Evolutionary conservation across 2,113 vertebrate species (phyloP).

Genomic region (Castor canadensis): DNA sequence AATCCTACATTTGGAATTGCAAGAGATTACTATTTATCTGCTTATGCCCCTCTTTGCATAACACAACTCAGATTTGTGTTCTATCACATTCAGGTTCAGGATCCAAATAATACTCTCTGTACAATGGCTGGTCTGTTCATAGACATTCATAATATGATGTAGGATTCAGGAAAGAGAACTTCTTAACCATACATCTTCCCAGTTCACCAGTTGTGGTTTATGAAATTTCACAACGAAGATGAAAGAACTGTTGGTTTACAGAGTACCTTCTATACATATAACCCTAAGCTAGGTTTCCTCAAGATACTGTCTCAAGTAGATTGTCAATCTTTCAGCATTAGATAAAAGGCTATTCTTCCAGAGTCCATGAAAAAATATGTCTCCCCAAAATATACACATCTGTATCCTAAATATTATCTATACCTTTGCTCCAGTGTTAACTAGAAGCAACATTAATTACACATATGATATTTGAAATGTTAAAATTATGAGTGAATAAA

Average conservation of each 20-base stretch:
- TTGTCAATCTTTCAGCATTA: neutral
- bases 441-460: neutral
- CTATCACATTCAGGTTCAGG: neutral
- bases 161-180: neutral
- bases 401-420: neutral
- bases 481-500: neutral
- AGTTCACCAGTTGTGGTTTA: neutral
- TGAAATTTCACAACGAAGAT: neutral
- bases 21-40: neutral
- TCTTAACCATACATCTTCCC: neutral
- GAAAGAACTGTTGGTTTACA: neutral
- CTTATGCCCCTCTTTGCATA: neutral
- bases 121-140: neutral
- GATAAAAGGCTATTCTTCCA: neutral
- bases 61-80: neutral
- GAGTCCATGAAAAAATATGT: neutral
- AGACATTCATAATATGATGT: neutral
- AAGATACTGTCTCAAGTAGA: slow-evolving; percentile 27
- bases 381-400: neutral
- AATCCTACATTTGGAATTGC: neutral
- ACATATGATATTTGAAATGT: neutral
- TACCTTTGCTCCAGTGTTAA: neutral
- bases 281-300: neutral
- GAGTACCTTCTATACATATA: neutral
- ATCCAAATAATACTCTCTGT: neutral